A percentile compares a stretch with the other conserved stretches of the same genome.
phyloP scores from a whole-genome alignment of 2,888 invertebrate genomes.

The Macropis europaea region DNA sequence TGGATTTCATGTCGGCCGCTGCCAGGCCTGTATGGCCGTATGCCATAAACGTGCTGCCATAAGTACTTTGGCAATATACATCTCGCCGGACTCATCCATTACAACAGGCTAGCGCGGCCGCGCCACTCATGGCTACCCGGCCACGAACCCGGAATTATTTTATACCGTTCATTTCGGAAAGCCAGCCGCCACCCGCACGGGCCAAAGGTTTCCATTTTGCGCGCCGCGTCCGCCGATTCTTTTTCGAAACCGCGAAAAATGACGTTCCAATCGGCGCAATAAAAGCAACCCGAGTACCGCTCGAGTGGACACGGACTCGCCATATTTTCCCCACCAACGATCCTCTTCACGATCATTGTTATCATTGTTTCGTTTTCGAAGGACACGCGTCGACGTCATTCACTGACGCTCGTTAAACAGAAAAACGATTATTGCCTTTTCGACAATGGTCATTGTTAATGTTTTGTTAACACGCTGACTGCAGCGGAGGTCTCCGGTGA shows the following conservation, averaged over 20 bases:
- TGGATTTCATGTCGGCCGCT: slow-evolving; percentile 73
- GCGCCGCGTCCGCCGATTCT: slow-evolving; percentile 8
- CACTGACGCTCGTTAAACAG: too few species aligned
- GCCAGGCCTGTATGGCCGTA: slow-evolving; percentile 64
- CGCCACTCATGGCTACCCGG: slow-evolving; percentile 43
- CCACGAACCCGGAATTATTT: slow-evolving; percentile 47
- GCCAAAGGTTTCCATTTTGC: slow-evolving; percentile 33
- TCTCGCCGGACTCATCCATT: slow-evolving; percentile 52
- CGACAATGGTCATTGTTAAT: too few species aligned
- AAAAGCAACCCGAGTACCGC: slow-evolving; percentile 31
- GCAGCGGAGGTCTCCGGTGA: too few species aligned
- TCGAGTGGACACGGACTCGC: slow-evolving; percentile 35
- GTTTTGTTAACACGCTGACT: too few species aligned
- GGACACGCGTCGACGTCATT: too few species aligned
- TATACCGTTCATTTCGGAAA: slow-evolving; percentile 58
- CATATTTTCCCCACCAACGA: slow-evolving; percentile 15
- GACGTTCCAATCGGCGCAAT: slow-evolving; percentile 42
- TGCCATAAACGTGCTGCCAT: slow-evolving; percentile 61
- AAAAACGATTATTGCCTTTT: too few species aligned
- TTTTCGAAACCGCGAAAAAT: slow-evolving; percentile 48
- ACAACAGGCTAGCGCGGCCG: slow-evolving; percentile 54
- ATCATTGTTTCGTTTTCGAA: slow-evolving; percentile 20
- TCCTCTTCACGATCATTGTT: background rate
- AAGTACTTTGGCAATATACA: slow-evolving; percentile 60
- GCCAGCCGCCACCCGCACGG: slow-evolving; percentile 9